These are phyloP conservation scores for Beris chalybata DNA, from an alignment of 2,888 invertebrate species.

Conservation along the genomic window DNA sequence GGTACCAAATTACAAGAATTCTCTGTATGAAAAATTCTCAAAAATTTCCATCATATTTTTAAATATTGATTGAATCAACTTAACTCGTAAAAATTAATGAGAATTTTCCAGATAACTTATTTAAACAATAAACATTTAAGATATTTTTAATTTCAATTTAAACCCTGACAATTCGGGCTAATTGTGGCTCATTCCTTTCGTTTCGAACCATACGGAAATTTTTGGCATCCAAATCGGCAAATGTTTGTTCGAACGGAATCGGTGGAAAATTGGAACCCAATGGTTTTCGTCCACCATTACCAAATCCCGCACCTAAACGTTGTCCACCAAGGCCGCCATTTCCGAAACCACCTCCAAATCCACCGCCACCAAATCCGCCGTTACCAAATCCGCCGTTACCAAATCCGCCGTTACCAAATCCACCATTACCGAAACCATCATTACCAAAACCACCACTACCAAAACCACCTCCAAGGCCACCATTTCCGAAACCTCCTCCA, in stretches of 20 bases:
- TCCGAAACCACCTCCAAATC: too few relatives aligned
- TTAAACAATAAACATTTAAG: background rate
- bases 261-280: too few relatives aligned
- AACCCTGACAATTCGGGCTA: constrained; percentile 1
- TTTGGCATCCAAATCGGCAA: constrained; percentile 1
- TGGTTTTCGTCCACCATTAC: too few relatives aligned
- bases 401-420: too few relatives aligned
- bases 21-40: constrained; percentile 22
- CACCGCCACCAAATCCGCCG: too few relatives aligned
- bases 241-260: constrained; percentile 7
- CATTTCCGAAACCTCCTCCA: too few relatives aligned
- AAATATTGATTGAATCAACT: background rate
- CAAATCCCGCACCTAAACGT: too few relatives aligned
- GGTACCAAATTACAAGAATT: constrained; percentile 14
- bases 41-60: background rate
- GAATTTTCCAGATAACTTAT: constrained; percentile 15
- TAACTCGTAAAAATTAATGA: constrained; percentile 1
- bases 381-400: too few relatives aligned
- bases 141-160: background rate
- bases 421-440: too few relatives aligned
- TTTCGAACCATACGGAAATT: background rate
- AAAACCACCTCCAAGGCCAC: too few relatives aligned
- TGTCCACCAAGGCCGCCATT: too few relatives aligned
- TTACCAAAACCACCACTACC: too few relatives aligned
- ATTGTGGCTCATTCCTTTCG: background rate